These are phyloP conservation scores for Pandemis heparana DNA, from an alignment of 2,888 invertebrate genomes.

Conservation along the genomic window DNA sequence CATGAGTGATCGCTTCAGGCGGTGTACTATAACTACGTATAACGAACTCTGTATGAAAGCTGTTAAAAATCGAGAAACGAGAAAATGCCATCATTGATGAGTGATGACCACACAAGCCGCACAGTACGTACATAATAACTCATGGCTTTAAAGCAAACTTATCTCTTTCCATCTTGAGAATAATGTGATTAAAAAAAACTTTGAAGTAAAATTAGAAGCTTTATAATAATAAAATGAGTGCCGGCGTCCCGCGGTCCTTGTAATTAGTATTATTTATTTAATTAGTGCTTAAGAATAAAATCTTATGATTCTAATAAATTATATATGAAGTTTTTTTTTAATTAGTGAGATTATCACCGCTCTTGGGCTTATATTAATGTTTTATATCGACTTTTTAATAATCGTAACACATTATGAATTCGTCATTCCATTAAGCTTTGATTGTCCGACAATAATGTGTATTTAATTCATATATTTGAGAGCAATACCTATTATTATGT, in stretches of 20 bases:
- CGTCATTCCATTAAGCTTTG: conserved; percentile 58
- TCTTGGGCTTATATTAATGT: conserved; percentile 61
- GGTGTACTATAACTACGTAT: no score
- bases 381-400: conserved; percentile 50
- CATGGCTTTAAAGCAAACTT: no score
- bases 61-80: no score
- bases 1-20: background rate
- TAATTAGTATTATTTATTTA: conserved; percentile 85
- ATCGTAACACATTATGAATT: conserved; percentile 42
- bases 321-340: conserved; percentile 47
- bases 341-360: conserved; percentile 71
- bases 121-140: no score
- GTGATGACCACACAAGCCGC: no score
- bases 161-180: background rate
- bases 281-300: conserved; percentile 76
- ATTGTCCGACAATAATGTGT: conserved; percentile 35
- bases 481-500: conserved; percentile 40
- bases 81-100: no score
- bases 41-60: no score
- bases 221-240: background rate
- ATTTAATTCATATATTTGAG: conserved; percentile 27
- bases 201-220: background rate
- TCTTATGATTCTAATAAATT: conserved; percentile 67
- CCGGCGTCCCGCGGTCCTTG: conserved; percentile 58
- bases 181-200: background rate